These are phyloP conservation scores for Merodon equestris DNA, from an alignment of 2,888 invertebrate genomes.

Conservation along the genomic window DNA sequence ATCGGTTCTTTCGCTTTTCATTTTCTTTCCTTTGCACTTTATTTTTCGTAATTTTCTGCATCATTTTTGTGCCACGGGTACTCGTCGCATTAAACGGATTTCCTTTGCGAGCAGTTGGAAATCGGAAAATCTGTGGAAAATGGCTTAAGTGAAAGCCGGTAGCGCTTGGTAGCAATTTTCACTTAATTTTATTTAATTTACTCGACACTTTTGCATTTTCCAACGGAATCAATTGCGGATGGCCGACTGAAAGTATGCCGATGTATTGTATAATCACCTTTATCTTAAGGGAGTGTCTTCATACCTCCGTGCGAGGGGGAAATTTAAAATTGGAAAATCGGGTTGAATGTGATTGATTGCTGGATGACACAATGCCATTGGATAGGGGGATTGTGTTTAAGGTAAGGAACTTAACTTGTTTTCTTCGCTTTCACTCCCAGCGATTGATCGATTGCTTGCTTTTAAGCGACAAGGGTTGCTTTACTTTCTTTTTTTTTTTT, in stretches of 20 bases:
- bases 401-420: constrained; percentile 16
- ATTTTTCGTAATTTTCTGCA: constrained; percentile 4
- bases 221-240: constrained; percentile 11
- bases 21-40: constrained; percentile 10
- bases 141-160: constrained; percentile 44
- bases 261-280: not conserved
- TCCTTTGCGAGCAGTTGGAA: constrained; percentile 3
- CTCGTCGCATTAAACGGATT: not conserved
- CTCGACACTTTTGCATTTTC: constrained; percentile 44
- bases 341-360: constrained; percentile 60
- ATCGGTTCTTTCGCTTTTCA: constrained; percentile 5
- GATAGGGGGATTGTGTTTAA: constrained; percentile 35
- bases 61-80: not conserved
- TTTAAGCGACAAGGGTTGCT: not conserved
- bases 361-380: no score
- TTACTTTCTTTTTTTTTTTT: no score
- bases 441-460: constrained; percentile 49
- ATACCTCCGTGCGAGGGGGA: not conserved
- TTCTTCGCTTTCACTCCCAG: constrained; percentile 2
- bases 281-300: not conserved
- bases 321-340: constrained; percentile 42
- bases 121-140: constrained; percentile 40
- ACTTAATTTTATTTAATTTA: constrained; percentile 65
- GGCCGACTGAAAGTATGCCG: constrained; percentile 9
- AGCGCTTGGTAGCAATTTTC: constrained; percentile 52